Evolutionary conservation across 2,888 invertebrate genomes (phyloP).

Genomic region (Drosophila kuntzei): DNA sequence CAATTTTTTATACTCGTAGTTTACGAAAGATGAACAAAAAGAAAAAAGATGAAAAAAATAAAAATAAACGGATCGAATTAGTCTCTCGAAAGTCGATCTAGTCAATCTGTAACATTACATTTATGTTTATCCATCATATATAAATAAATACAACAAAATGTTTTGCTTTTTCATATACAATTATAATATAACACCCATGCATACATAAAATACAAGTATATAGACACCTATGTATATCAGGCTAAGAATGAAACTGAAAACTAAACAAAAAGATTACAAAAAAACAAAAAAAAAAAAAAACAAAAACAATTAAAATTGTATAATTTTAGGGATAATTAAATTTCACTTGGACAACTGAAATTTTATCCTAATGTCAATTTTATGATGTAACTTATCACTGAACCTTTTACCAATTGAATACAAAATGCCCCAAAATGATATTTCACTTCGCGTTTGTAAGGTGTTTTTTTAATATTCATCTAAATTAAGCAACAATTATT

Average conservation of each 20-base stretch:
- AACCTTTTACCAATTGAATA: constrained; percentile 47
- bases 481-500: constrained; percentile 65
- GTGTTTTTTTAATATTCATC: constrained; percentile 67
- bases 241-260: constrained; percentile 56
- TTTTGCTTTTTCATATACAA: constrained; percentile 26
- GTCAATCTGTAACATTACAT: constrained; percentile 28
- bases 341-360: constrained; percentile 43
- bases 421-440: constrained; percentile 56
- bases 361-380: constrained; percentile 60
- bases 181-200: constrained; percentile 13
- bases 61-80: constrained; percentile 40
- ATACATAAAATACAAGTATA: constrained; percentile 17
- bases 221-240: constrained; percentile 50
- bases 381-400: constrained; percentile 50
- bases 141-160: constrained; percentile 7
- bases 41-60: background rate
- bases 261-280: constrained; percentile 15
- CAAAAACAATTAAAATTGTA: constrained; percentile 36
- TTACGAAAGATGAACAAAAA: constrained; percentile 4
- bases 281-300: constrained; percentile 11
- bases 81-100: constrained; percentile 38
- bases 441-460: constrained; percentile 67
- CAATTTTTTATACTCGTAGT: constrained; percentile 16
- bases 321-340: constrained; percentile 37
- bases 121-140: constrained; percentile 16